Evolutionary conservation across 2,113 vertebrate genomes (phyloP), one percentile per base, ranked within the genome.

Genomic region (Plotosus lineatus): DNA sequence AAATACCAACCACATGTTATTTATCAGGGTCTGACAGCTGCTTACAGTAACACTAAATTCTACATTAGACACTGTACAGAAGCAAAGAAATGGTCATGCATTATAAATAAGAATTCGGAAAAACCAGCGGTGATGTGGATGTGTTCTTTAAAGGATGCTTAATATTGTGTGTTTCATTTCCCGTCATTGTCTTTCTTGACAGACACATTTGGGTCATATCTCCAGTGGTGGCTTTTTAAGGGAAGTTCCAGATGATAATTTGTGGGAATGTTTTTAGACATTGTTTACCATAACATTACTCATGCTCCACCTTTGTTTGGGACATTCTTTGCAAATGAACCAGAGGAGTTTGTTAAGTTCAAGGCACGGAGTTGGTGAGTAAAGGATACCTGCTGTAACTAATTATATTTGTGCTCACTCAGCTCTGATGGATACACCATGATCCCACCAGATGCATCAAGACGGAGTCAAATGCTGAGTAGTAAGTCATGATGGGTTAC

Each of bases 401-500:
- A 12, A 26, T 53, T 75, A 50, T 78, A 17, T 87, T 66, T 17
- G 82, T 84, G 84, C 87, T 90, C 6, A 91, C 91, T 78, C 88
- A 97, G 95, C 80, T 72, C 73, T 4, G 33, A 68, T 0, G 89
- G 90, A 0, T 95, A 89, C 78, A 90, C 91, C 14, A 0, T 94
- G 83, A 89, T 97, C 81, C 56, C 89, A 61, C 96, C 96, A 8
- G 91, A 94, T 7, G 68, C 90, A 86, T 86, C 84, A 58, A 91
- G 85, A 76, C 89, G 95, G 87, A 90, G 69, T 26, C 40, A 90
- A 84, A 26, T 93, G 12, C 88, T 79, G 51, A 90, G 23, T 79
- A 91, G 97, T 98, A 95, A 80, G 92, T 91, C 68, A 81, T 65
- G 73, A 10, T 61, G 73, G 36, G n/a, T 80, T 84, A 61, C 28